Base-by-base conservation (phyloP, 2,113 vertebrate species). In the Anser cygnoides region DNA sequence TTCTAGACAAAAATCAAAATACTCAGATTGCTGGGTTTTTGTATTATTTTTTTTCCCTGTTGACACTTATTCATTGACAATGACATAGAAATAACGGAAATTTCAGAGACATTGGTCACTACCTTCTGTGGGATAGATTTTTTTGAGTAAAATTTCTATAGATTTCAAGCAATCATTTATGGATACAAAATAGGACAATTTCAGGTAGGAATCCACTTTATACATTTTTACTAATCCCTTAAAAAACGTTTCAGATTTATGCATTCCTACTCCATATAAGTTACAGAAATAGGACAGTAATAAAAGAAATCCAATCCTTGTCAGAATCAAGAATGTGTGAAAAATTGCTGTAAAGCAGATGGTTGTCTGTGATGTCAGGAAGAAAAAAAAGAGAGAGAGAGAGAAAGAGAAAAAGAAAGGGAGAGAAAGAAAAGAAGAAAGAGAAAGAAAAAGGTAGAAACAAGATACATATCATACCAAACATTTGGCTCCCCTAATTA, bases 301-400 rank as follows among this genome's bases (percentile, higher is more conserved):
- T 95, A 87, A 85, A 94, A 94, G 50, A 85, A 92, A 90, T 87
- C 50, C 55, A 59, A 87, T 87, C 54, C 59, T 71, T 63, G 63
- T 90, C 92, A 94, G 67, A 94, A 76, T 70, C 46, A 71, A 66
- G 33, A 87, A 8, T 5, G 22, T 87, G 84, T 93, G 91, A 97
- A 85, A 95, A 95, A 87, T 28, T 76, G 33, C 78, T 92, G 25
- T 95, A 73, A 76, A 91, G 44, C 93, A 95, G 91, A 89, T 87
- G 82, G 81, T 26, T 90, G 70, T 72, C 58, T 85, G 84, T 73
- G 74, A 93, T 82, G 49, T 43, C 62, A 18, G 8, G 7, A 14
- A 44, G 21, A 74, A 11, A 61, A 22, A 19, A 50, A 39, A 4
- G 35, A 31, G 33, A 62, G 31, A 54, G 67, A 35, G 26, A 28